Conservation (phyloP, 2,888 invertebrate genomes). For the Sisyra terminalis region DNA sequence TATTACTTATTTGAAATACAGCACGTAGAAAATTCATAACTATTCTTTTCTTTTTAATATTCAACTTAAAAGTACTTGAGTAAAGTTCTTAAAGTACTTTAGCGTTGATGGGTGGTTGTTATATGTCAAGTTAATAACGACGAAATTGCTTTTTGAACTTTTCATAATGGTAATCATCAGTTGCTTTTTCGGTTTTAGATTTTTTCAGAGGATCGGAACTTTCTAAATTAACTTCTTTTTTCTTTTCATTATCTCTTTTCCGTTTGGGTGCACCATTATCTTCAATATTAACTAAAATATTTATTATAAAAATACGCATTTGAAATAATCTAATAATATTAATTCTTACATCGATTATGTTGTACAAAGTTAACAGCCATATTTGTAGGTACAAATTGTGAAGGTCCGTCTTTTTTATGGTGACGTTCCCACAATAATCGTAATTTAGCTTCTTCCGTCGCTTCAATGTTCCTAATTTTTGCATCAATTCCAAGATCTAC, state of each 20-base stretch:
- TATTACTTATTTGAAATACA: too few species aligned
- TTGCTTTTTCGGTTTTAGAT: constrained; percentile 75
- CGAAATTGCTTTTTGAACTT: constrained; percentile 92
- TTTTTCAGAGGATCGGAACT: constrained; percentile 37
- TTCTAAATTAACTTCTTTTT: constrained; percentile 28
- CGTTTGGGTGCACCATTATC: constrained; percentile 41
- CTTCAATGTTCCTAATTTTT: constrained; percentile 96
- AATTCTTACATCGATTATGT: constrained; percentile 74
- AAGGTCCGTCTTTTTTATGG: constrained; percentile 82
- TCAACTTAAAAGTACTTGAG: too few species aligned
- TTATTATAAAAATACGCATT: constrained; percentile 9
- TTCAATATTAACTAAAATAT: constrained; percentile 67
- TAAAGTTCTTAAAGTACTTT: not conserved
- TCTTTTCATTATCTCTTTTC: constrained; percentile 37
- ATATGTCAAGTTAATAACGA: constrained; percentile 42
- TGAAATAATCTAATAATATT: not conserved
- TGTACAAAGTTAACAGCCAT: constrained; percentile 98
- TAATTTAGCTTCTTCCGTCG: constrained; percentile 96
- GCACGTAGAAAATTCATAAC: too few species aligned
- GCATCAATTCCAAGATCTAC: constrained; percentile 98
- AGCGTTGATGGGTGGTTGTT: too few species aligned
- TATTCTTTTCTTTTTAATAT: too few species aligned
- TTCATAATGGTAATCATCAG: constrained; percentile 94
- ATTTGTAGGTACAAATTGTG: constrained; percentile 92
- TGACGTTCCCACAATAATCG: constrained; percentile 76